These are phyloP conservation scores for Trigoniulus corallinus DNA, from an alignment of 1,140 invertebrate genomes.

Conservation along the genomic window DNA sequence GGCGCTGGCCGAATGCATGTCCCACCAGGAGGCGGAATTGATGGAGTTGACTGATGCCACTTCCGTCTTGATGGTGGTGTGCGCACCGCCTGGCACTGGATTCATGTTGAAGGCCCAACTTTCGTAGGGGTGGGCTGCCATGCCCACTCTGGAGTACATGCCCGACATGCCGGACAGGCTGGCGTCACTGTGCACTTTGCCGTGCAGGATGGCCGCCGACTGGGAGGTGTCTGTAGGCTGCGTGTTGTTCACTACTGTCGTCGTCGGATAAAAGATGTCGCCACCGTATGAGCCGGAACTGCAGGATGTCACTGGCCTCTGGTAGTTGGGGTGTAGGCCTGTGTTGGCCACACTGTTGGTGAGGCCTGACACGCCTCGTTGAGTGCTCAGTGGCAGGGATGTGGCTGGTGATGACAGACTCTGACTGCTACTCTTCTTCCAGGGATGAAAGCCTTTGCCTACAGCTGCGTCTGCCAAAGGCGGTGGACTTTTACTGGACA, in stretches of 20 bases:
- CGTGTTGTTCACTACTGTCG: too few relatives aligned
- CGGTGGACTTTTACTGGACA: slow-evolving; percentile 85
- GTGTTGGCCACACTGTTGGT: slow-evolving; percentile 11
- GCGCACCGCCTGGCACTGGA: slow-evolving; percentile 38
- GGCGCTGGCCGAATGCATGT: slow-evolving; percentile 55
- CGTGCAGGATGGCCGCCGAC: slow-evolving; percentile 34
- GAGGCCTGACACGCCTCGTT: slow-evolving; percentile 26
- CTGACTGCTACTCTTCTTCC: slow-evolving; percentile 55
- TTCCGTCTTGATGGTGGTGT: slow-evolving; percentile 56
- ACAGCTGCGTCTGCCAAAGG: slow-evolving; percentile 88
- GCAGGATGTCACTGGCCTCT: slow-evolving; percentile 15
- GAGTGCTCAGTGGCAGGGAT: slow-evolving; percentile 26
- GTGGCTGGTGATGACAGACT: slow-evolving; percentile 15
- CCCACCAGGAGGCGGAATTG: slow-evolving; percentile 59
- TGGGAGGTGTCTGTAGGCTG: too few relatives aligned
- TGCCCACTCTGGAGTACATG: slow-evolving; percentile 57
- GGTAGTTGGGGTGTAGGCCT: slow-evolving; percentile 11
- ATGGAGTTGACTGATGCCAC: slow-evolving; percentile 29
- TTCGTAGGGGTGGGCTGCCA: slow-evolving; percentile 59
- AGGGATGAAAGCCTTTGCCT: slow-evolving; percentile 93
- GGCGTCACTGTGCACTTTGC: slow-evolving; percentile 58
- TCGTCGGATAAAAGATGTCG: slow-evolving; percentile 51
- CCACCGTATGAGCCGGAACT: slow-evolving; percentile 45
- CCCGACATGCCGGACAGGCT: slow-evolving; percentile 29
- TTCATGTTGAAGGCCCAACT: slow-evolving; percentile 78